These are phyloP conservation scores for Drosophila equinoxialis DNA, from an alignment of 1,140 invertebrate genomes.

Conservation along the genomic window DNA sequence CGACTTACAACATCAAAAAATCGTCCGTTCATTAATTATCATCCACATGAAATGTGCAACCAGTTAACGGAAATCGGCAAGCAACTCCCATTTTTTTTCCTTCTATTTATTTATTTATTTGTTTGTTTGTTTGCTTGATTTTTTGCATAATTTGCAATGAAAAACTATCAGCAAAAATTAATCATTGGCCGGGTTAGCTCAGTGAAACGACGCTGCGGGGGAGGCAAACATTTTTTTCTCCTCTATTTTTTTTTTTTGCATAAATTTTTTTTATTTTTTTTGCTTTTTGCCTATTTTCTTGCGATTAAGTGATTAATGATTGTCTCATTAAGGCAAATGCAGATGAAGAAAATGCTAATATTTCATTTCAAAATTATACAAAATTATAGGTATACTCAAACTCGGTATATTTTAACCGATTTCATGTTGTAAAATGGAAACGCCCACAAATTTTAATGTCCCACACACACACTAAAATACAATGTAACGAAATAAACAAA, in stretches of 20 bases:
- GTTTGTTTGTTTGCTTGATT: slow-evolving; percentile 6
- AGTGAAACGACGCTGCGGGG: neutral
- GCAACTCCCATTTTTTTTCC: slow-evolving; percentile 18
- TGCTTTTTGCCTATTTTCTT: slow-evolving; percentile 17
- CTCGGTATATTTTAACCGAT: neutral
- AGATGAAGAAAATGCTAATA: slow-evolving; percentile 21
- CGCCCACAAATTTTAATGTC: neutral
- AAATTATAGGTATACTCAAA: neutral
- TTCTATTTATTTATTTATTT: slow-evolving; percentile 1
- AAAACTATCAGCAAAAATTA: slow-evolving; percentile 21
- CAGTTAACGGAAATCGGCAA: slow-evolving; percentile 49
- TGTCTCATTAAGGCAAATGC: slow-evolving; percentile 51
- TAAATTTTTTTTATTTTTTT: slow-evolving; percentile 10
- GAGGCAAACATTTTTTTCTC: slow-evolving; percentile 18
- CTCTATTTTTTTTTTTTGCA: slow-evolving; percentile 2
- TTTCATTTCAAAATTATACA: slow-evolving; percentile 2
- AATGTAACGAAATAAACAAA: neutral
- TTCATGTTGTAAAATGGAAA: neutral
- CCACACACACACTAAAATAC: neutral
- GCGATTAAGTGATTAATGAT: slow-evolving; percentile 65
- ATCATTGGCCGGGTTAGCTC: slow-evolving; percentile 5
- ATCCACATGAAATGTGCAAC: slow-evolving; percentile 35
- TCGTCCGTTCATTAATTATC: slow-evolving; percentile 59
- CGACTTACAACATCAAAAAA: neutral
- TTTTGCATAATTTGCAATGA: slow-evolving; percentile 40